These are phyloP conservation scores for Artibeus lituratus DNA, from an alignment of 2,797 vertebrate genomes.

Conservation along the genomic window DNA sequence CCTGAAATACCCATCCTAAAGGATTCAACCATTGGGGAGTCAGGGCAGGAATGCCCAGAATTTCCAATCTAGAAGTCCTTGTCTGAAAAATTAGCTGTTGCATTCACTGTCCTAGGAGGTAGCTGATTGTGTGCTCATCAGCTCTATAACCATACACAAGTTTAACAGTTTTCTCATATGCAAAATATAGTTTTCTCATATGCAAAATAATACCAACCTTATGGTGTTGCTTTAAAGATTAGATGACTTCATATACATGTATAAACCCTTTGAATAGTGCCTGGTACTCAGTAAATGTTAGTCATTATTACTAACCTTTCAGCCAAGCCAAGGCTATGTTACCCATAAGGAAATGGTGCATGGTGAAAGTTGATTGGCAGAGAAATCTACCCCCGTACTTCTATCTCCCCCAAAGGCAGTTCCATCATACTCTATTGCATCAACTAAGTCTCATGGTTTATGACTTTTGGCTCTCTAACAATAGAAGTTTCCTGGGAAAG, in stretches of 20 bases:
- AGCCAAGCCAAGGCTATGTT: not conserved
- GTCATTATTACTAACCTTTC: not conserved
- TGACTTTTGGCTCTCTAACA: not conserved
- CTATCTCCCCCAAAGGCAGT: not conserved
- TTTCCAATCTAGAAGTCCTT: not conserved
- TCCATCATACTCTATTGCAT: not conserved
- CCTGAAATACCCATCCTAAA: not conserved
- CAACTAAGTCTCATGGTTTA: not conserved
- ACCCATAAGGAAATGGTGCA: not conserved
- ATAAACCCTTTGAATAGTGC: not conserved
- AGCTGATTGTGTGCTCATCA: not conserved
- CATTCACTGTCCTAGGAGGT: not conserved
- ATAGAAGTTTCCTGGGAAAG: not conserved
- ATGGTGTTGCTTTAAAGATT: slow-evolving; percentile 15
- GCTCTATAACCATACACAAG: not conserved
- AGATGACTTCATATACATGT: not conserved
- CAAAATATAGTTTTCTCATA: not conserved
- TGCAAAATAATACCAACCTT: not conserved
- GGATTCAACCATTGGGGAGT: not conserved
- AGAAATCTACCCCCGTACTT: not conserved
- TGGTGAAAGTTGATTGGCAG: not conserved
- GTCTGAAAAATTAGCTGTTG: not conserved
- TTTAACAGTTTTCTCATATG: slow-evolving; percentile 16
- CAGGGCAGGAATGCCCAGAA: not conserved
- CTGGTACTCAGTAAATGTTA: slow-evolving; percentile 17